Evolutionary conservation across 2,797 vertebrate genomes (phyloP).

Genomic region (Tenualosa ilisha): DNA sequence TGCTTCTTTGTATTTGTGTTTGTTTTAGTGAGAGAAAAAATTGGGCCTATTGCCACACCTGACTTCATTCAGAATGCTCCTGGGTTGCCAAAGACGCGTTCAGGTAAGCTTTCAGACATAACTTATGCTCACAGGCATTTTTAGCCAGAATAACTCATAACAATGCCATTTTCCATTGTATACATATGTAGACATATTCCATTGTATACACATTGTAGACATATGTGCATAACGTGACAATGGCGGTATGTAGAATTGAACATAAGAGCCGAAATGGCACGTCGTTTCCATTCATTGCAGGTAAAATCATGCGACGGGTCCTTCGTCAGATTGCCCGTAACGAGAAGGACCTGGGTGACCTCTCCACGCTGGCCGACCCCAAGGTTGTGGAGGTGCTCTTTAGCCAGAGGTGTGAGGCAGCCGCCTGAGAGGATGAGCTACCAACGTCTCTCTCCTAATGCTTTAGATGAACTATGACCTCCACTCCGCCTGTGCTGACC

Average conservation of each 20-base stretch:
- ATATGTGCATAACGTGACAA: background rate
- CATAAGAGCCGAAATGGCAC: background rate
- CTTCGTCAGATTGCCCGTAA: slow-evolving; percentile 79
- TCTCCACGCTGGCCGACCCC: slow-evolving; percentile 80
- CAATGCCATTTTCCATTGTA: background rate
- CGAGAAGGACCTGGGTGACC: slow-evolving; percentile 80
- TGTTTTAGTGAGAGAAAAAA: slow-evolving; percentile 78
- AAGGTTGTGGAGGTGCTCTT: slow-evolving; percentile 79
- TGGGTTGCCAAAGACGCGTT: slow-evolving; percentile 80
- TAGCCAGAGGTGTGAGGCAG: slow-evolving; percentile 76
- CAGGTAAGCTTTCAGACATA: slow-evolving; percentile 66
- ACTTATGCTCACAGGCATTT: too few relatives aligned
- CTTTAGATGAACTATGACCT: slow-evolving; percentile 11
- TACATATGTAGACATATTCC: background rate
- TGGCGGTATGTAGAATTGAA: background rate
- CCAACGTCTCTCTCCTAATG: background rate
- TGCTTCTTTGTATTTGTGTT: background rate
- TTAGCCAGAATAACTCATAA: background rate
- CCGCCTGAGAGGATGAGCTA: slow-evolving; percentile 59
- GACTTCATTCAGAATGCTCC: slow-evolving; percentile 84
- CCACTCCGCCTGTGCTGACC: background rate
- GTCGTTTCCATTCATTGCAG: slow-evolving; percentile 50
- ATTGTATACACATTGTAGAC: too few relatives aligned
- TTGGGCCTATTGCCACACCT: slow-evolving; percentile 81
- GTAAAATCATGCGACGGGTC: slow-evolving; percentile 81